Evolutionary conservation across 2,113 vertebrate species (phyloP).

Genomic region (Pygoscelis adeliae): DNA sequence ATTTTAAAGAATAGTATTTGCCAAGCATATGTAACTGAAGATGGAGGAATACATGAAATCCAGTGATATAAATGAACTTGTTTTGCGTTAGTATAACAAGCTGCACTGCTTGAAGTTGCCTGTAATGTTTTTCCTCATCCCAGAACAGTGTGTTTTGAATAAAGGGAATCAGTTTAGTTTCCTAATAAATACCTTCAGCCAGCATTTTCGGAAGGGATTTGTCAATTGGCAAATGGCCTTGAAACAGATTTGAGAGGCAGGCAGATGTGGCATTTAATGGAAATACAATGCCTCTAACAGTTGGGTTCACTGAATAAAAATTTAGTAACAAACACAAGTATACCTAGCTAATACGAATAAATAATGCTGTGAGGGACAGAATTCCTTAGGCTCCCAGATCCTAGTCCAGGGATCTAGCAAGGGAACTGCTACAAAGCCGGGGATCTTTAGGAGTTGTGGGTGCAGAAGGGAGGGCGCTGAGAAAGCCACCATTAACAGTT

Average conservation of each 20-base stretch:
- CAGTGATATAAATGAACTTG: not conserved
- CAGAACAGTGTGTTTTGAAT: not conserved
- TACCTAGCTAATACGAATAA: not conserved
- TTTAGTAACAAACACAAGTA: not conserved
- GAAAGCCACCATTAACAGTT: not conserved
- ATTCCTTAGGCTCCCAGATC: not conserved
- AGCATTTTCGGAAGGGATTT: constrained; percentile 21
- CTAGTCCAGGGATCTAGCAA: not conserved
- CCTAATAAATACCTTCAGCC: constrained; percentile 29
- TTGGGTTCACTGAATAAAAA: not conserved
- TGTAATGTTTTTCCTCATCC: not conserved
- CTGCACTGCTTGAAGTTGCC: not conserved
- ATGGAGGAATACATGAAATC: not conserved
- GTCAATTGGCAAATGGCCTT: constrained; percentile 10
- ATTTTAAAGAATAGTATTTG: not conserved
- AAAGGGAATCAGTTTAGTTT: not conserved
- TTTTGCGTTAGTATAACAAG: not conserved
- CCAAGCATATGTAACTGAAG: not conserved
- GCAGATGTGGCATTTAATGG: not conserved
- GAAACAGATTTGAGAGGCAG: not conserved
- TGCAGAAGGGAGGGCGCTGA: not conserved
- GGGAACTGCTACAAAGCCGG: not conserved
- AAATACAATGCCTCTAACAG: not conserved
- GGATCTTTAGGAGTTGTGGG: not conserved
- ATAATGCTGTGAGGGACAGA: not conserved